Evolutionary conservation across 2,797 vertebrate genomes (phyloP), one percentile per base, ranked within the genome.

Genomic region (Amazonetta brasiliensis): DNA sequence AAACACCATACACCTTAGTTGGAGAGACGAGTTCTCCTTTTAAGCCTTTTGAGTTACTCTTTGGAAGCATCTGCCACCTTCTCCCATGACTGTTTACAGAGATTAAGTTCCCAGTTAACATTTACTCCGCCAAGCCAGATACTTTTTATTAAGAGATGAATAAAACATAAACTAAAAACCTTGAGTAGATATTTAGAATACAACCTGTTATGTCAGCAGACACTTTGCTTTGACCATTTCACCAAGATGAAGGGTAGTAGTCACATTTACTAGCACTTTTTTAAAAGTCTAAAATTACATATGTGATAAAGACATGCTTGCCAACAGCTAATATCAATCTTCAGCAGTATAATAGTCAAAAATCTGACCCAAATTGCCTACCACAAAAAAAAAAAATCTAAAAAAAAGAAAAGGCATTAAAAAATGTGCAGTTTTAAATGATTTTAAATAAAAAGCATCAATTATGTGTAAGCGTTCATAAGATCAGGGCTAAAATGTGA

Each of bases 1-100:
- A 76, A 69, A 66, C 12, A 5, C 31, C 3, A 0, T 12, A 11
- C 30, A 17, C 12, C 7, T 1, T 12, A 58, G n/a, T 8, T 2
- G 3, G 44, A 66, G 46, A 66, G 11, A 22, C 4, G 7, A 48
- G 8, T 18, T 69, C 12, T 81, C 35, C 5, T 44, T 75, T 69
- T 41, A 89, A 44, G 19, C 14, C 5, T 44, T 63, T 3, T 13
- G 3, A 56, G 22, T 44, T 69, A 63, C 17, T 63, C 31, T 71
- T 76, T 55, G 41, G 11, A 66, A 5, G 8, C 19, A 5, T 37
- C 39, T 55, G 30, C 63, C 19, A 30, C 25, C n/a, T 52, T 59
- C 33, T 67, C 8, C 25, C 22, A 55, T 91, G 58, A 19, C 23
- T 77, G 15, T 28, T 88, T 71, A 62, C 4, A 52, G 31, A 75